These are phyloP conservation scores for Eristalis intricaria DNA, from an alignment of 2,888 invertebrate species.

Conservation along the genomic window DNA sequence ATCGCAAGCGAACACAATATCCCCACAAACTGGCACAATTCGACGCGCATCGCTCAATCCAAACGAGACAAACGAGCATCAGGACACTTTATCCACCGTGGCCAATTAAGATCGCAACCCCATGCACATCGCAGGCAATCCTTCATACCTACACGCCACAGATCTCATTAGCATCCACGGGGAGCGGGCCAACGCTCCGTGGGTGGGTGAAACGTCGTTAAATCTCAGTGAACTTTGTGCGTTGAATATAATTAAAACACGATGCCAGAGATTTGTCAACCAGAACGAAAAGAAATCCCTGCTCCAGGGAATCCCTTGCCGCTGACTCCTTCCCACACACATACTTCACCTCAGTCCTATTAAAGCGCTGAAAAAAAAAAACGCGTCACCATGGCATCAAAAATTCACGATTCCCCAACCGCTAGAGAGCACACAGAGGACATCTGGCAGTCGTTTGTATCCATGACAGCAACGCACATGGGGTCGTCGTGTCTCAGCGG, in stretches of 20 bases:
- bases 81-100: constrained; percentile 10
- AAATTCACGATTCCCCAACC: constrained; percentile 48
- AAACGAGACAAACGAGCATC: not conserved
- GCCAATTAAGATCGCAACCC: constrained; percentile 38
- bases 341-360: not conserved
- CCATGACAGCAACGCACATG: constrained; percentile 22
- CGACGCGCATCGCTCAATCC: not conserved
- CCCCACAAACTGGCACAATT: not conserved
- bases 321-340: not conserved
- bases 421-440: constrained; percentile 22
- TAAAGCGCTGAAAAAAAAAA: constrained; percentile 9
- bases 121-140: constrained; percentile 30
- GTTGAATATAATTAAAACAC: constrained; percentile 47
- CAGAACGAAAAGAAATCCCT: constrained; percentile 15
- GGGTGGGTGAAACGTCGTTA: not conserved
- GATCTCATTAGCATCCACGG: constrained; percentile 20
- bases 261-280: constrained; percentile 48
- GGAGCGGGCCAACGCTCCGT: not conserved
- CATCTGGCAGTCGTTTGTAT: constrained; percentile 41
- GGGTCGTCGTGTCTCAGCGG: not conserved
- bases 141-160: constrained; percentile 12
- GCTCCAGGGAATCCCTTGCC: not conserved
- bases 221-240: constrained; percentile 28
- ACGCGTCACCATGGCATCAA: constrained; percentile 46
- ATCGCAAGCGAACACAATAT: not conserved